A percentile compares a stretch with the other conserved stretches of the same genome.
These are phyloP conservation scores for Mus minutoides DNA, from an alignment of 2,797 vertebrate genomes.

Conservation along the genomic window DNA sequence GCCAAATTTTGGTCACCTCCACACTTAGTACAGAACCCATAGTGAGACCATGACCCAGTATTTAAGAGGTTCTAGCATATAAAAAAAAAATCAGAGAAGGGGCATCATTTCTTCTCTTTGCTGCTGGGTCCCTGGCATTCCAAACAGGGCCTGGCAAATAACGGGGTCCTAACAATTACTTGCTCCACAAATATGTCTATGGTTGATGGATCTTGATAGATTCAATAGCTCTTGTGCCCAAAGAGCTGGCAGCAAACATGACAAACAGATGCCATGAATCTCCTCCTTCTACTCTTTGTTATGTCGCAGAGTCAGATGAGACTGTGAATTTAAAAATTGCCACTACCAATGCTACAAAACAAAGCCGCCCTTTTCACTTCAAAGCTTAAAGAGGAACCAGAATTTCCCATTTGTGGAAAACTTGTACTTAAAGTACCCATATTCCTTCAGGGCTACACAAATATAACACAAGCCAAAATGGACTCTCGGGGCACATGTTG, in stretches of 20 bases:
- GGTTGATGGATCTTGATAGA: slow-evolving; percentile 34
- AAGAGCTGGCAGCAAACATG: slow-evolving; percentile 40
- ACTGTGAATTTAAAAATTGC: neutral
- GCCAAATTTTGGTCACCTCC: neutral
- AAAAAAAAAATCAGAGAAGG: neutral
- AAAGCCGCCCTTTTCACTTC: slow-evolving; percentile 8
- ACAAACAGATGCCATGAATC: neutral
- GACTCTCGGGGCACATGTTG: neutral
- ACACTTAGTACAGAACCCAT: neutral
- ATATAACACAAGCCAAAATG: neutral
- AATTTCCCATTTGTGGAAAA: neutral
- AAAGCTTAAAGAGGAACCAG: neutral
- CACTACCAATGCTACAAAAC: neutral
- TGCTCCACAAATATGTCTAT: neutral
- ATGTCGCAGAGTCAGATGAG: neutral
- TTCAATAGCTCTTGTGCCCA: neutral
- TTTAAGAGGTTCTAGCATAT: neutral
- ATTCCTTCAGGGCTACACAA: neutral
- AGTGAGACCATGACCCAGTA: neutral
- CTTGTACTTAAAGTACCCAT: neutral
- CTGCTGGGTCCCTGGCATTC: neutral
- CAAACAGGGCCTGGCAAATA: neutral
- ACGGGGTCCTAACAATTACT: slow-evolving; percentile 6
- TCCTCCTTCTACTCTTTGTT: neutral
- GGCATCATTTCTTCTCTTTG: neutral